Evolutionary conservation across 1,140 invertebrate genomes (phyloP), one percentile per base, ranked within the genome.

Genomic region (Harlomillsia oculata): DNA sequence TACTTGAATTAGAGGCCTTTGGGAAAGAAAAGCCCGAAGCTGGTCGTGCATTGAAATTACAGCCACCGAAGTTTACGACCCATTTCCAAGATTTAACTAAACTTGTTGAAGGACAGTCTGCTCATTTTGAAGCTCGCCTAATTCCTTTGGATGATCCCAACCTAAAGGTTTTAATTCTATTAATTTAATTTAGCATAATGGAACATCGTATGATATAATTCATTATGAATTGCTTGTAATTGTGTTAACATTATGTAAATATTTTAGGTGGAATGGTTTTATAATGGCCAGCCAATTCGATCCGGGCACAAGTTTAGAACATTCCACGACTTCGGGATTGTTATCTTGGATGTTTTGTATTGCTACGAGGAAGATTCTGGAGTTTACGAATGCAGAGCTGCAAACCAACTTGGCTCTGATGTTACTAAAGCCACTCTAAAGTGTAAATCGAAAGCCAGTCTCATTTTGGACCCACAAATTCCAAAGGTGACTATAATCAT

Each of bases 341-440:
- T 97, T 28, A 92, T 95, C 65, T 76, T 98, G 55, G 93, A 97
- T 67, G 94, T 98, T 57, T 73, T 97, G 1, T 97, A 96, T 69
- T 95, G 90, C 65, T 97, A 96, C 69, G 89, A 90, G 72, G 92
- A 97, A 75, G 96, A 98, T 71, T 92, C 89, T 43, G 93, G 94
- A 28, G 80, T 84, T 18, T 94, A 92, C 67, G 89, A 93, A 75
- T 92, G 89, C 69, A 78, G 89, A 61, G 92, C 94, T 18, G 83
- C 83, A 13, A 97, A 97, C 68, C 87, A 90, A 70, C 80, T 89
- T 55, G 92, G 92, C n/a, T 78, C 84, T 68, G 91, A 93, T 70
- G 77, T 79, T 1, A 96, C 92, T 0, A 86, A 82, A 64, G 87
- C 90, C 9, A 82, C 78, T 14, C 73, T 97, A 28, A 86, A 83